phyloP scores from a whole-genome alignment of 2,797 vertebrate species.

The Typhlichthys eigenmanni region DNA sequence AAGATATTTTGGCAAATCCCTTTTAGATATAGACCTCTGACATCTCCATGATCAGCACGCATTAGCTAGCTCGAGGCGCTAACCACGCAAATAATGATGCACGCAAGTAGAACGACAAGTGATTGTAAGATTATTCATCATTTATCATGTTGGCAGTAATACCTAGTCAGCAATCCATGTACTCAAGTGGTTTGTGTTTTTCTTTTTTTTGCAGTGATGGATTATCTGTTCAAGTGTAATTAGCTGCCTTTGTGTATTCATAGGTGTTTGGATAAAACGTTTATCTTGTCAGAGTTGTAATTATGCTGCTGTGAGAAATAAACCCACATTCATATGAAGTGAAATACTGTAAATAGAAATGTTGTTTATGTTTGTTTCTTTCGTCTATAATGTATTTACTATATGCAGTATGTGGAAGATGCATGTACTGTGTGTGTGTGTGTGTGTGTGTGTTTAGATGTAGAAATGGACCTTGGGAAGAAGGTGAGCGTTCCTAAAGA shows the following conservation, averaged over 20 bases:
- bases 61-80: constrained; percentile 40
- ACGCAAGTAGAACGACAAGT: constrained; percentile 48
- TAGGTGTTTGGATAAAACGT: constrained; percentile 15
- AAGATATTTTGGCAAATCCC: constrained; percentile 80
- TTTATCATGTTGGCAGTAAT: constrained; percentile 61
- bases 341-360: too few species aligned
- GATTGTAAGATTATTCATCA: constrained; percentile 47
- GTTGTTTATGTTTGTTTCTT: background rate
- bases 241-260: constrained; percentile 35
- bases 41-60: constrained; percentile 71
- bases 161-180: constrained; percentile 50
- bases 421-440: constrained; percentile 8
- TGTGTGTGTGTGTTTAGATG: constrained; percentile 63
- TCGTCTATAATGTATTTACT: background rate
- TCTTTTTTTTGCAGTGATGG: constrained; percentile 19
- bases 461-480: constrained; percentile 86
- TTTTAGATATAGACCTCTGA: constrained; percentile 74
- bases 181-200: background rate
- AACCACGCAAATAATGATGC: constrained; percentile 55
- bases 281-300: constrained; percentile 19
- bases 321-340: background rate
- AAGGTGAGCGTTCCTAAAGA: constrained; percentile 91
- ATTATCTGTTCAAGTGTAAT: constrained; percentile 24
- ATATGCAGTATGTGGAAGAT: background rate
- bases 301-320: background rate